Percentiles rank a stretch among this genome's conserved stretches.
phyloP scores from a whole-genome alignment of 1,140 invertebrate genomes.

The Anastrepha obliqua region DNA sequence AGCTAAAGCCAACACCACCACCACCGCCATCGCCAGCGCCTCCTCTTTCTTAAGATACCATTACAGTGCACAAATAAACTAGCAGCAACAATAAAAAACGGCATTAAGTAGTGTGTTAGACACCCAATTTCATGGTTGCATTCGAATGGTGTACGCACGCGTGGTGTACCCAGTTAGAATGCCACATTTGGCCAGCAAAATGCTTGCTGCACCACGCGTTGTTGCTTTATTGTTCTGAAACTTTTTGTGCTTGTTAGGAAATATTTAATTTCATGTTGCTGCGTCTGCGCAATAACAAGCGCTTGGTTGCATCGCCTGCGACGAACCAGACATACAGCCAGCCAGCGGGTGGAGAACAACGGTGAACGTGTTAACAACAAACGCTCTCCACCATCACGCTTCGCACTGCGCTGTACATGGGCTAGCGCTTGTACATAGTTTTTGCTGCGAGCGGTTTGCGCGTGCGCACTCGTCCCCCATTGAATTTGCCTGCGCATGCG shows the following conservation, averaged over 20 bases:
- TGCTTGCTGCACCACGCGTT: no score
- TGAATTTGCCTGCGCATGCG: neutral
- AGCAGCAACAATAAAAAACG: neutral
- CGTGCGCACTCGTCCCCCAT: neutral
- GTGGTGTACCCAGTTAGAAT: neutral
- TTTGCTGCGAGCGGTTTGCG: conserved; percentile 16
- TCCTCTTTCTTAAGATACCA: no score
- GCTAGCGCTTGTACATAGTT: neutral
- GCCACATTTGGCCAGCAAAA: neutral
- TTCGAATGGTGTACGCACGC: conserved; percentile 1
- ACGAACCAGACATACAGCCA: neutral
- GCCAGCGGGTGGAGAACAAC: neutral
- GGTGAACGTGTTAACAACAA: conserved; percentile 35
- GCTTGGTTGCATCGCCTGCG: neutral
- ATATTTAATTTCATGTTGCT: conserved; percentile 44
- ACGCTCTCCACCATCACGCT: neutral
- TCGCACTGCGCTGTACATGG: neutral
- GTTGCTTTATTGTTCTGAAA: neutral
- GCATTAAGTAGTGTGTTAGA: neutral
- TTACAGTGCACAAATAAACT: neutral
- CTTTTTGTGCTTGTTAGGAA: conserved; percentile 1
- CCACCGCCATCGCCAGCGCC: neutral
- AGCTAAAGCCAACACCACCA: neutral
- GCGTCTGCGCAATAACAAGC: neutral
- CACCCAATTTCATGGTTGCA: conserved; percentile 17